Base-by-base conservation (phyloP, 2,888 invertebrate species). In the Sinotaia quadrata region DNA sequence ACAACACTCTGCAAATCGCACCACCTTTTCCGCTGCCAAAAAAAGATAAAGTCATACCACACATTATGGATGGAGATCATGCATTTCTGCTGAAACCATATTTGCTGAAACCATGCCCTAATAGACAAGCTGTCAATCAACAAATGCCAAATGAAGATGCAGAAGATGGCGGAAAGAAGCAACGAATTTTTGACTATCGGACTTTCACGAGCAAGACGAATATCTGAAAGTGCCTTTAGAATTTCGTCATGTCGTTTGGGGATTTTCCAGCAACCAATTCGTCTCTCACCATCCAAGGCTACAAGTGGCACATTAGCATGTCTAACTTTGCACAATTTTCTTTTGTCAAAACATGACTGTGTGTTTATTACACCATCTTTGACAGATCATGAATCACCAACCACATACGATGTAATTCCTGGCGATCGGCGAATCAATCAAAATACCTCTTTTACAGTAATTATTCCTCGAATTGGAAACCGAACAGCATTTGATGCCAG, bases 51-150 rank as follows among this genome's bases (percentile, higher is more conserved):
- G 24, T 12, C 12, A 24, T 59, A 12, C 59, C 4, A n/a, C 27
- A 41, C 27, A 41, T 41, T 27, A 41, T 59, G 24, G 59, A 41
- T 24, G 2, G 41, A 0, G 59, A 59, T 59, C 41, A 59, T 29
- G 0, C 44, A 4, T 59, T 59, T 41, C 31, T 21, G 21, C 59
- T 59, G 27, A 37, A 59, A 37, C 41, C 59, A 21, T 59, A 59
- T n/a, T n/a, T 59, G 5, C 21, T 41, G 27, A 41, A 59, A 18
- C 27, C 41, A 21, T 59, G 18, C 59, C 37, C 29, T 24, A 8
- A 21, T n/a, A n/a, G 24, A 1, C 12, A n/a, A 21, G 59, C 29
- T 10, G 24, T 47, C 21, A 24, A n/a, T 8, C 18, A 44, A n/a
- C n/a, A n/a, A n/a, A n/a, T n/a, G 4, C 37, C 18, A 24, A n/a